A percentile compares a stretch with the other conserved stretches of the same genome.
These are phyloP conservation scores for Torymus auratus DNA, from an alignment of 2,888 invertebrate genomes.

Conservation along the genomic window DNA sequence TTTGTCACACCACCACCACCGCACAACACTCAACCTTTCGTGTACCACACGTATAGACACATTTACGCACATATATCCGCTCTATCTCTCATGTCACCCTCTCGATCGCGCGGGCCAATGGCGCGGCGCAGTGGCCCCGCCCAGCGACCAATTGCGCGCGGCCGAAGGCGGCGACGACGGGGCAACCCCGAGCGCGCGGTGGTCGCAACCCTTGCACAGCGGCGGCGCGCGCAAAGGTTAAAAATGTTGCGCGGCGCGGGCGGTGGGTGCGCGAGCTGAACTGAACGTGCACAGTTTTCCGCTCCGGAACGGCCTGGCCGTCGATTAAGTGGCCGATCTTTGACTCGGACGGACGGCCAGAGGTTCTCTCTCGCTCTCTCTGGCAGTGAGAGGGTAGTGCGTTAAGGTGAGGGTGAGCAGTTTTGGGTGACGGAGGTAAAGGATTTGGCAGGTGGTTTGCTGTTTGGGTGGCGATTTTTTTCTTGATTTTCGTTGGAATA, in stretches of 20 bases:
- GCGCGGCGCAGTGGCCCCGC: conserved; percentile 16
- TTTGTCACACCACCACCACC: neutral
- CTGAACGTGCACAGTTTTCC: neutral
- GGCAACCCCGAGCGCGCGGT: neutral
- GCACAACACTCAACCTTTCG: neutral
- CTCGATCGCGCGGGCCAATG: conserved; percentile 24
- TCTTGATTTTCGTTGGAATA: too few relatives aligned
- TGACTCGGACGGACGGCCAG: neutral
- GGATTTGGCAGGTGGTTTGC: too few relatives aligned
- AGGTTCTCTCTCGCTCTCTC: neutral
- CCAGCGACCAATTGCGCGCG: conserved; percentile 38
- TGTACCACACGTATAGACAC: too few relatives aligned
- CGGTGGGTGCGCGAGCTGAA: conserved; percentile 4
- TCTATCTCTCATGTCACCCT: neutral
- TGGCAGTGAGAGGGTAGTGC: neutral
- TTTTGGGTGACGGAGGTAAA: too few relatives aligned
- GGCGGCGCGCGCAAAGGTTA: conserved; percentile 14
- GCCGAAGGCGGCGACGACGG: neutral
- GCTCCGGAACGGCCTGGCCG: neutral
- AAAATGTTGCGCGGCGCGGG: conserved; percentile 14
- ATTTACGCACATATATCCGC: too few relatives aligned
- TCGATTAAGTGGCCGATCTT: conserved; percentile 43
- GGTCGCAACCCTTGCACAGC: conserved; percentile 18
- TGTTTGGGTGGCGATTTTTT: too few relatives aligned
- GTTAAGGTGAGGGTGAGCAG: too few relatives aligned